Percentiles rank a stretch among this genome's conserved stretches.
Evolutionary conservation across 2,113 vertebrate genomes (phyloP).

Genomic region (Pyrgilauda ruficollis): DNA sequence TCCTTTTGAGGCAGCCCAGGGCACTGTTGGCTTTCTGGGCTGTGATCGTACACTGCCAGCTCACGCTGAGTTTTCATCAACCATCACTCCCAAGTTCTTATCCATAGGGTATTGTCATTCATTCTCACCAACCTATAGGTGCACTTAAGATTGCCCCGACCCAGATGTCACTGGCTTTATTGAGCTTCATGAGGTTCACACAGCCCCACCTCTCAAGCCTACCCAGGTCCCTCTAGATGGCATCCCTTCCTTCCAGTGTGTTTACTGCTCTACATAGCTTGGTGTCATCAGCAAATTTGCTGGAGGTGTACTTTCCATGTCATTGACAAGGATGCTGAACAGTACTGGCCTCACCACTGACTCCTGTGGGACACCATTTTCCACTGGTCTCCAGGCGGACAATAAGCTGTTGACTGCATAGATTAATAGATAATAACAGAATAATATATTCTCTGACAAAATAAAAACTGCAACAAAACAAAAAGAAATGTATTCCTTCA

Average conservation of each 20-base stretch:
- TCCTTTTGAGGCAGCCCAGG: background rate
- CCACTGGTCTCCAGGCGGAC: background rate
- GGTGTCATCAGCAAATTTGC: background rate
- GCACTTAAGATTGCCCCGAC: background rate
- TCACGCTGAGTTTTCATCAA: background rate
- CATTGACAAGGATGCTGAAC: background rate
- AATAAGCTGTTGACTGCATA: background rate
- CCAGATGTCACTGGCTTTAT: background rate
- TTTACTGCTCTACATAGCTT: background rate
- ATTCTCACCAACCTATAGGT: background rate
- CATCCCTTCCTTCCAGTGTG: background rate
- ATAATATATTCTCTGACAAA: background rate
- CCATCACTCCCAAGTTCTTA: background rate
- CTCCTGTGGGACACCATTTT: background rate
- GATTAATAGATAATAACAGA: background rate
- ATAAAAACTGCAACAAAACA: background rate
- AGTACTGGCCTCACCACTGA: rapidly evolving
- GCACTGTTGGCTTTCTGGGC: background rate
- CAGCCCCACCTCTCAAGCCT: background rate
- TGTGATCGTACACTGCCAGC: background rate
- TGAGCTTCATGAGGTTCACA: background rate
- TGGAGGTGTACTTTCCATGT: background rate
- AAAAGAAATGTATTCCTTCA: background rate
- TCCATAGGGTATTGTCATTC: background rate
- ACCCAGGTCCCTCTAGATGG: background rate